Conservation (phyloP, 2,888 invertebrate species). For the Noctua fimbriata region DNA sequence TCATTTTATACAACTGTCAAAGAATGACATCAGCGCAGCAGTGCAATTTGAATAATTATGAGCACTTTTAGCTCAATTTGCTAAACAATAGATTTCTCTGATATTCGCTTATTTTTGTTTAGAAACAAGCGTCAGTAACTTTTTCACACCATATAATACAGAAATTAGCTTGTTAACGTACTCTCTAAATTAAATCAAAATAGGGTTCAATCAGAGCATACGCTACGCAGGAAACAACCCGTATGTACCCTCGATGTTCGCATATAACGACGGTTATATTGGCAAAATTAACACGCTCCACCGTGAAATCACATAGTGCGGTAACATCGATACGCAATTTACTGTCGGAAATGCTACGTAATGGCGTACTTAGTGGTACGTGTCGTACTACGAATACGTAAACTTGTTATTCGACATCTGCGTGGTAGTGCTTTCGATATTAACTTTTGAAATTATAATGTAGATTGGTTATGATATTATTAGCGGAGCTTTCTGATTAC, state of each 20-base stretch:
- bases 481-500: conserved; percentile 30
- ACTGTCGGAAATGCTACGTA: conserved; percentile 70
- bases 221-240: conserved; percentile 53
- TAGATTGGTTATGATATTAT: conserved; percentile 44
- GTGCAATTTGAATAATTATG: neutral
- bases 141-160: neutral
- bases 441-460: conserved; percentile 60
- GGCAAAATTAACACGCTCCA: conserved; percentile 79
- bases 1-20: neutral
- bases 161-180: conserved; percentile 32
- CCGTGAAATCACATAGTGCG: conserved; percentile 77
- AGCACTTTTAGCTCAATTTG: neutral
- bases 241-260: conserved; percentile 41
- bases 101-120: neutral
- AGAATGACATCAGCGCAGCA: neutral
- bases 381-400: conserved; percentile 68
- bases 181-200: conserved; percentile 30
- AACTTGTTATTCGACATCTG: conserved; percentile 66
- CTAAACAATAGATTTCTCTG: neutral
- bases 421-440: conserved; percentile 51
- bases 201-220: conserved; percentile 51
- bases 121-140: neutral
- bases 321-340: conserved; percentile 81
- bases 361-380: conserved; percentile 70
- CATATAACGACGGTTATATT: conserved; percentile 69